These are phyloP conservation scores for Gephyroberyx darwinii DNA, from an alignment of 2,797 vertebrate species.

Conservation along the genomic window DNA sequence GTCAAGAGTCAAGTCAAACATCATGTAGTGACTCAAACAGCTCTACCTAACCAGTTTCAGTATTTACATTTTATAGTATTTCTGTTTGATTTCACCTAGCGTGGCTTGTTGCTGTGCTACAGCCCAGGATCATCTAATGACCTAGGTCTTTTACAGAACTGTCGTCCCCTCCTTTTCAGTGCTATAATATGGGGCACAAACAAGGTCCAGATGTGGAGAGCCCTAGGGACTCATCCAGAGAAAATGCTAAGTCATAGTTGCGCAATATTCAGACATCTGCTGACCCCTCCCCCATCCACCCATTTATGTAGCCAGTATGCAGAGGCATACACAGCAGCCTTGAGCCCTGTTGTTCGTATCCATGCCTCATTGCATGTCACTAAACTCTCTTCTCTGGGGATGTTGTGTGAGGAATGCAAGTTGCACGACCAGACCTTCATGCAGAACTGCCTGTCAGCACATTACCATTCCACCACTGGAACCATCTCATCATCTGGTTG, in stretches of 20 bases:
- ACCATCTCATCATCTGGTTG: slow-evolving; percentile 93
- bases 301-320: not conserved
- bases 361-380: not conserved
- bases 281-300: slow-evolving; percentile 9
- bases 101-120: not conserved
- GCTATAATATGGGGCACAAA: slow-evolving; percentile 40
- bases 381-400: not conserved
- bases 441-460: not conserved
- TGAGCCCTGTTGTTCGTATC: not conserved
- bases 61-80: not conserved
- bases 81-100: not conserved
- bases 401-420: not conserved
- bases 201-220: slow-evolving; percentile 74
- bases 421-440: not conserved
- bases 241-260: slow-evolving; percentile 74
- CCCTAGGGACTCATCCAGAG: slow-evolving; percentile 23
- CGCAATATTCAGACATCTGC: slow-evolving; percentile 28
- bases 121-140: slow-evolving; percentile 59
- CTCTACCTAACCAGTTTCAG: not conserved
- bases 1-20: not conserved
- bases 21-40: not conserved
- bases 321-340: slow-evolving; percentile 1
- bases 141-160: slow-evolving; percentile 46
- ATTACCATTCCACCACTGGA: slow-evolving; percentile 91
- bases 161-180: slow-evolving; percentile 42